Evolutionary conservation across 2,797 vertebrate genomes (phyloP).

Genomic region (Psittacula derbiana): DNA sequence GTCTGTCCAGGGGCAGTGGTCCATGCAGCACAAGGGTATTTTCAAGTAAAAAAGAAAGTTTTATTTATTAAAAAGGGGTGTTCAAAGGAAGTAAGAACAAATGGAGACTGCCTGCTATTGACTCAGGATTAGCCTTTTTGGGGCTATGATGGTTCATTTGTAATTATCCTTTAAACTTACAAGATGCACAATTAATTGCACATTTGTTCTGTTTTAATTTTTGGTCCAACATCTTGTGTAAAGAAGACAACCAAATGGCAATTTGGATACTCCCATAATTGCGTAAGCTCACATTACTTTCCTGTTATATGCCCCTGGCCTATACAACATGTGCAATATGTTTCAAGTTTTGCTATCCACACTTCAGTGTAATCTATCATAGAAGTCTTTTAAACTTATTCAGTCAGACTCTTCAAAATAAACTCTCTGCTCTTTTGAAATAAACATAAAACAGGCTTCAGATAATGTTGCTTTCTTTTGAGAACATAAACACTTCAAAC

Average conservation of each 20-base stretch:
- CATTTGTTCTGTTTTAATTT: slow-evolving; percentile 23
- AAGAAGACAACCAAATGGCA: not conserved
- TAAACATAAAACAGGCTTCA: slow-evolving; percentile 25
- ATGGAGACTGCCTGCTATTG: not conserved
- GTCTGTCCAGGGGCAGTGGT: not conserved
- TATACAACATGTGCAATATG: not conserved
- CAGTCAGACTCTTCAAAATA: slow-evolving; percentile 6
- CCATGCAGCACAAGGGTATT: not conserved
- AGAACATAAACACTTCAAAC: slow-evolving; percentile 3
- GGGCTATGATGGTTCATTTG: not conserved
- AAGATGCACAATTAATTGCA: not conserved
- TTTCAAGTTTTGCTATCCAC: not conserved
- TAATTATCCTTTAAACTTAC: not conserved
- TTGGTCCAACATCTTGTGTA: slow-evolving; percentile 16
- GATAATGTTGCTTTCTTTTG: slow-evolving; percentile 31
- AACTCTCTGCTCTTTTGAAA: slow-evolving; percentile 37
- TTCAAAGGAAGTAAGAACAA: not conserved
- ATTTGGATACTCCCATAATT: not conserved
- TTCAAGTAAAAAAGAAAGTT: not conserved
- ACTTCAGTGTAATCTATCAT: not conserved
- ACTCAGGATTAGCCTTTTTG: not conserved
- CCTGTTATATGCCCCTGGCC: not conserved
- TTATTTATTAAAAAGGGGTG: fast-evolving
- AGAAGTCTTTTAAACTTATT: not conserved
- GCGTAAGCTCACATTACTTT: not conserved